Base-by-base conservation (phyloP, 2,888 invertebrate genomes). In the Catocala nupta region DNA sequence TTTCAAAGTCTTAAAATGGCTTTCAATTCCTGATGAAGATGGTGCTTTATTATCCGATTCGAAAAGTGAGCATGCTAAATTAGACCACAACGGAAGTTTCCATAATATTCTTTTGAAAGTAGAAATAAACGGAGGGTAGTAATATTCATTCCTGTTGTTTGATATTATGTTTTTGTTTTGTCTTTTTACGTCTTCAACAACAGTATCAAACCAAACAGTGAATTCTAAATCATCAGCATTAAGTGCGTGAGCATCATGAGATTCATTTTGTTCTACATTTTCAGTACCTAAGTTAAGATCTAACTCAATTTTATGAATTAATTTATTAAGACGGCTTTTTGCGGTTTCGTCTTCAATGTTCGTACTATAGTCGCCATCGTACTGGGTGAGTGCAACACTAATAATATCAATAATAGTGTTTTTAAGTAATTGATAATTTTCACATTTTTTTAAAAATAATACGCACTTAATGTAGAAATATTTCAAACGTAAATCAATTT, bases 401-500 rank as follows among this genome's bases (percentile, higher is more conserved):
- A 43, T 43, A 43, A 25, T 43, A 43, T 43, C 43, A n/a, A 10
- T 43, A 43, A 43, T 43, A 43, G 43, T 43, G n/a, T n/a, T 11
- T 43, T 43, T 43, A 10, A 43, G n/a, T 11, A 11, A 11, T 11
- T 43, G 10, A 43, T 11, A 43, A 43, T 43, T n/a, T 43, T 11
- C 43, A n/a, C 11, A 43, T 11, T 9, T 43, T n/a, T 43, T 43
- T 43, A 43, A 43, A 11, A 11, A 43, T 11, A 50, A 16, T 33
- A 50, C 11, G 50, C 50, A 50, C 25, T n/a, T 8, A 50, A 50
- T 34, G 34, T 50, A 50, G 7, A 50, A 50, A 7, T 11, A 33
- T 50, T 50, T 50, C 5, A 50, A 25, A 25, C 25, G 25, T 25
- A 25, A 25, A 25, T 25, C 25, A 25, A 25, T 25, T 25, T 25